Conservation (phyloP, 2,797 vertebrate genomes). For the Silurus aristotelis region DNA sequence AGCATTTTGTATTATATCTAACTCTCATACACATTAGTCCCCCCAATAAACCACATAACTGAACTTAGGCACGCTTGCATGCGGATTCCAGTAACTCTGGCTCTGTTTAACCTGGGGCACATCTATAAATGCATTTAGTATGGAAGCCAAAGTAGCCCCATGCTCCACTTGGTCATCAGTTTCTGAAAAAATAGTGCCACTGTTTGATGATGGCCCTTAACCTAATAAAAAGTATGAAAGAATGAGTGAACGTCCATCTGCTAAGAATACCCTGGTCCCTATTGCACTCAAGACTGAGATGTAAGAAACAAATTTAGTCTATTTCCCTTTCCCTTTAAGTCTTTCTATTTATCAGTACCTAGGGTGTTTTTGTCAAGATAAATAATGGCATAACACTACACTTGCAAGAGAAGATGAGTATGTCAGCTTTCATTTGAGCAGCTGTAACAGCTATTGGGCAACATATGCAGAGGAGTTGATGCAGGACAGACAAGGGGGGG, state of each 20-base stretch:
- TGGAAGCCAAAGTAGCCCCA: constrained; percentile 33
- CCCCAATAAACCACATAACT: constrained; percentile 8
- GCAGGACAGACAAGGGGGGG: constrained; percentile 31
- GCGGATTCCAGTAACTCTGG: constrained; percentile 26
- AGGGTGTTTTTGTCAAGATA: constrained; percentile 47
- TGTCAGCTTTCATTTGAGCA: constrained; percentile 59
- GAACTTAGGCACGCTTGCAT: constrained; percentile 10
- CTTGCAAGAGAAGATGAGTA: constrained; percentile 56
- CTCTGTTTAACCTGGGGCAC: constrained; percentile 15
- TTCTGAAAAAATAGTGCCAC: constrained; percentile 17
- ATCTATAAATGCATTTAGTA: constrained; percentile 35
- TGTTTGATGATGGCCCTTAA: constrained; percentile 34
- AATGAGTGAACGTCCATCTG: neutral
- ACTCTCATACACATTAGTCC: constrained; percentile 19
- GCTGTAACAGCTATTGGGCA: constrained; percentile 52
- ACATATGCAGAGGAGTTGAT: constrained; percentile 49
- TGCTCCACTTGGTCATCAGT: constrained; percentile 23
- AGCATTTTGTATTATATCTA: constrained; percentile 39
- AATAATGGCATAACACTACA: constrained; percentile 51
- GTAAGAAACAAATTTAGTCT: constrained; percentile 33
- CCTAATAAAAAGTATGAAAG: constrained; percentile 9
- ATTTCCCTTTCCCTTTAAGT: constrained; percentile 28
- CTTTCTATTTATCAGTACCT: constrained; percentile 43
- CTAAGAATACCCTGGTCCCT: neutral
- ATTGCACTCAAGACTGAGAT: constrained; percentile 11